phyloP scores from a whole-genome alignment of 2,113 vertebrate species.

The Ptilorrhoa leucosticta region DNA sequence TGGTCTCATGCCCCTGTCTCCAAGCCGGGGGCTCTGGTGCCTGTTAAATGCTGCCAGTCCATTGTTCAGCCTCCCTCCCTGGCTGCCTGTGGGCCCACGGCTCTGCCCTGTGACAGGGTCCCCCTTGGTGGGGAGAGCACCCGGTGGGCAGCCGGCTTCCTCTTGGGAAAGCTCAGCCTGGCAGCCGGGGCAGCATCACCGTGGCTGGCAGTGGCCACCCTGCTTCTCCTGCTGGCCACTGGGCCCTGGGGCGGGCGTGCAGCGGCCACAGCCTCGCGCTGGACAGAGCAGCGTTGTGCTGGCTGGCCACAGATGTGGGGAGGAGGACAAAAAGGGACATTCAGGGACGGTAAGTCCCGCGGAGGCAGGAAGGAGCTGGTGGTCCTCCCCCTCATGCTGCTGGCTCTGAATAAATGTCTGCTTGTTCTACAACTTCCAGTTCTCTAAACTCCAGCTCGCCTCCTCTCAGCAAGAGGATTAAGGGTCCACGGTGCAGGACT shows the following conservation, averaged over 20 bases:
- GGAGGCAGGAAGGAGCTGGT: slow-evolving; percentile 3
- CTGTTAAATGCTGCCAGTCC: rapidly evolving
- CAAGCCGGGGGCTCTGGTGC: background rate
- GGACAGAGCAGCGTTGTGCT: slow-evolving; percentile 2
- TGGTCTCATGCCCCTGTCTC: rapidly evolving
- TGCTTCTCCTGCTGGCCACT: background rate
- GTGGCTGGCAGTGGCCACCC: background rate
- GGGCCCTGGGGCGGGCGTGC: rapidly evolving
- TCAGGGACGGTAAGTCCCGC: background rate
- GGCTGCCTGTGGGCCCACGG: rapidly evolving
- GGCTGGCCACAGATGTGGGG: background rate
- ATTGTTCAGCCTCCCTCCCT: background rate
- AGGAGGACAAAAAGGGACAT: slow-evolving; percentile 52
- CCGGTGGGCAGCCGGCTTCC: rapidly evolving
- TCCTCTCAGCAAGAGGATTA: background rate
- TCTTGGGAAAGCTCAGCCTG: background rate
- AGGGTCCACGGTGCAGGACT: background rate
- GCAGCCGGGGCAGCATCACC: rapidly evolving
- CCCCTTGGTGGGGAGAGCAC: background rate
- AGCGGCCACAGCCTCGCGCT: rapidly evolving
- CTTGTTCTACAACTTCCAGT: slow-evolving; percentile 54
- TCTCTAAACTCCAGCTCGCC: background rate
- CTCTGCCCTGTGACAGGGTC: background rate
- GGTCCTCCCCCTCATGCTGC: background rate
- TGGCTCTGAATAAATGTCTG: background rate